Conservation (phyloP, 1,140 invertebrate species). For the Cherax destructor region DNA sequence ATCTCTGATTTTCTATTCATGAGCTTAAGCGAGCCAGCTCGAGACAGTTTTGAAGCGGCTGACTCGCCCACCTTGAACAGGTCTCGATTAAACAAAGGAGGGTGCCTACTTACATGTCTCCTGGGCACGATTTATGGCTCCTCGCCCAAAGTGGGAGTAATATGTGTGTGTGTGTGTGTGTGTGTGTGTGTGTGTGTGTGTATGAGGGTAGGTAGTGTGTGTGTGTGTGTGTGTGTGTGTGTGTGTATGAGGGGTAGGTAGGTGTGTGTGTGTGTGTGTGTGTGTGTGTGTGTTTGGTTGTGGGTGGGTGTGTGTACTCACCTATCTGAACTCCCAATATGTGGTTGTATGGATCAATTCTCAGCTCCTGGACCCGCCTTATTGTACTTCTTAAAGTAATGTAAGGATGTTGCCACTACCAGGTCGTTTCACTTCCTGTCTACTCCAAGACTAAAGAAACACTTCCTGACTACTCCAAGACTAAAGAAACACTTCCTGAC, state of each 20-base stretch:
- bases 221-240: not conserved
- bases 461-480: no score
- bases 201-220: not conserved
- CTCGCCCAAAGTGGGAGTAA: not conserved
- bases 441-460: no score
- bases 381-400: no score
- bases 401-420: no score
- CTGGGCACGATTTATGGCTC: not conserved
- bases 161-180: slow-evolving; percentile 33
- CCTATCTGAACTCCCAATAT: no score
- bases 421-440: no score
- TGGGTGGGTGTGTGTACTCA: no score
- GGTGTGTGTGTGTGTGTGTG: not conserved
- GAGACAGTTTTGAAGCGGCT: slow-evolving; percentile 1
- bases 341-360: no score
- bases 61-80: slow-evolving; percentile 4
- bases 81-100: slow-evolving; percentile 18
- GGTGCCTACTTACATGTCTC: slow-evolving; percentile 16
- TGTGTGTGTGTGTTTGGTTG: no score
- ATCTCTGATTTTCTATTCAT: slow-evolving; percentile 14
- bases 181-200: slow-evolving; percentile 42
- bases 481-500: no score
- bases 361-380: no score
- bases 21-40: not conserved
- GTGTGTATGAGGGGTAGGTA: not conserved